Percentiles rank a stretch among this genome's conserved stretches.
These are phyloP conservation scores for Argyresthia goedartella DNA, from an alignment of 2,888 invertebrate genomes.

Conservation along the genomic window DNA sequence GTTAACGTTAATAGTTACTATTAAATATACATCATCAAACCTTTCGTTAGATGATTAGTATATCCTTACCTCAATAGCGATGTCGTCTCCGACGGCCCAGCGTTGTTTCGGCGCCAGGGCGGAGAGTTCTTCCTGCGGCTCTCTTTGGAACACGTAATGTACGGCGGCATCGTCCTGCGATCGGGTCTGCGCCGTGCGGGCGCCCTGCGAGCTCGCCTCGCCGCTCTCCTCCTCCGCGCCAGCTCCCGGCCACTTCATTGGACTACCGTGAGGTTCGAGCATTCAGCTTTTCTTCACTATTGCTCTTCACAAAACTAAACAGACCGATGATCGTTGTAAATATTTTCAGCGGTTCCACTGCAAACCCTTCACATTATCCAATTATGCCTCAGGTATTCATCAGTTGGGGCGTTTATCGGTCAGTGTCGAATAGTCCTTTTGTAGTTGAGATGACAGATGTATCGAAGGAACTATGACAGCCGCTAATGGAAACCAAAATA, in stretches of 20 bases:
- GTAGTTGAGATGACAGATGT: slow-evolving; percentile 53
- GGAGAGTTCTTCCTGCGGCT: slow-evolving; percentile 85
- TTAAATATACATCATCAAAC: too few relatives aligned
- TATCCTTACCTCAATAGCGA: slow-evolving; percentile 83
- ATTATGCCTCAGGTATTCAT: not conserved
- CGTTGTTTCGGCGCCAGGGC: slow-evolving; percentile 81
- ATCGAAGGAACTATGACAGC: slow-evolving; percentile 60
- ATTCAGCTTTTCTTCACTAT: slow-evolving; percentile 47
- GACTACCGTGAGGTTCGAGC: slow-evolving; percentile 72
- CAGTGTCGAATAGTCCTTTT: slow-evolving; percentile 42
- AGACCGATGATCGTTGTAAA: not conserved
- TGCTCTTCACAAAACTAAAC: not conserved
- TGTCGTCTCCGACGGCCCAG: slow-evolving; percentile 93
- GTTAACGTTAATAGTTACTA: too few relatives aligned
- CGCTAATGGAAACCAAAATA: slow-evolving; percentile 63
- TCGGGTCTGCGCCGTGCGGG: slow-evolving; percentile 76
- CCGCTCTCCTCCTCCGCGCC: slow-evolving; percentile 75
- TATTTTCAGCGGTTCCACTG: too few relatives aligned
- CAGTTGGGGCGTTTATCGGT: slow-evolving; percentile 22
- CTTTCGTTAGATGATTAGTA: too few relatives aligned
- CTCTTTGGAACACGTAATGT: slow-evolving; percentile 91
- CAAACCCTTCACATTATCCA: not conserved
- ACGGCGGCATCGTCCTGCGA: slow-evolving; percentile 93
- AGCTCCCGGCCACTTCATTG: slow-evolving; percentile 85
- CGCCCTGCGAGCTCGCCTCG: slow-evolving; percentile 68